phyloP scores from a whole-genome alignment of 2,797 vertebrate species.

The Clarias laeviceps region DNA sequence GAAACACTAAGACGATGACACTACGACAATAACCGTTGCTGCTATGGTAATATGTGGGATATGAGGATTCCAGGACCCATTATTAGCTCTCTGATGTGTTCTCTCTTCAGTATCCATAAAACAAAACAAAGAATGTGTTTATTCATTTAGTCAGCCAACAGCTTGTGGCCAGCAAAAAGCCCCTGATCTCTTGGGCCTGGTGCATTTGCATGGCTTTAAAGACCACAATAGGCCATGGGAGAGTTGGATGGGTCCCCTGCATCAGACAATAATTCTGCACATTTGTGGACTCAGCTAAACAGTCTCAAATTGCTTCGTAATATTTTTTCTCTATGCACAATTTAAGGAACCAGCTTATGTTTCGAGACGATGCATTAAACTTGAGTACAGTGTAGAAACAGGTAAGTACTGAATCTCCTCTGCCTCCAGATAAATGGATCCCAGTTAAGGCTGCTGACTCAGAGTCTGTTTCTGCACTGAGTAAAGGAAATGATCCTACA shows the following conservation, averaged over 20 bases:
- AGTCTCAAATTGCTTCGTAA: constrained; percentile 11
- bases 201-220: not conserved
- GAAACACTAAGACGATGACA: not conserved
- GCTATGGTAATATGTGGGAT: not conserved
- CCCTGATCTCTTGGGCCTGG: not conserved
- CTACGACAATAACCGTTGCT: not conserved
- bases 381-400: constrained; percentile 9
- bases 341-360: constrained; percentile 9
- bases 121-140: not conserved
- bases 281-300: not conserved
- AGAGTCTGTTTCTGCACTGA: constrained; percentile 4
- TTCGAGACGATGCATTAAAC: not conserved
- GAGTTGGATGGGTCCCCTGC: not conserved
- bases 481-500: constrained; percentile 21
- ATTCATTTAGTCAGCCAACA: not conserved
- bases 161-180: not conserved
- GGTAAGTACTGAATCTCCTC: not conserved
- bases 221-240: not conserved
- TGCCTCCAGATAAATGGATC: not conserved
- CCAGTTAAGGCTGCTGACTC: constrained; percentile 25
- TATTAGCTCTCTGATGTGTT: not conserved
- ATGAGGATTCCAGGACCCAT: not conserved
- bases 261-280: not conserved
- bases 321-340: not conserved
- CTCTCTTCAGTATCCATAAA: not conserved